Evolutionary conservation across 1,140 invertebrate species (phyloP).

Genomic region (Zaprionus ghesquierei): DNA sequence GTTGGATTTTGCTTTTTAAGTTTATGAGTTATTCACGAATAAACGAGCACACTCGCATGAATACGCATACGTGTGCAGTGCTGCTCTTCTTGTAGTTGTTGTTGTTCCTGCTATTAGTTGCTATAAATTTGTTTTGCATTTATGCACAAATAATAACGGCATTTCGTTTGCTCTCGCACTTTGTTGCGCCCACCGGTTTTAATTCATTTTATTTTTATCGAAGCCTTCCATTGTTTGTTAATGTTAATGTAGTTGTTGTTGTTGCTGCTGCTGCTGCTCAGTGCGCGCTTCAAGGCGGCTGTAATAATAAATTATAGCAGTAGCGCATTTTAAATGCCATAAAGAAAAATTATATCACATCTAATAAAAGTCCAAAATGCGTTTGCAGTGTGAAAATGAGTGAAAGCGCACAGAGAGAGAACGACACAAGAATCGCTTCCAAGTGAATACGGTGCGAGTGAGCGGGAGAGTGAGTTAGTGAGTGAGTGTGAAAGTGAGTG

Average conservation of each 20-base stretch:
- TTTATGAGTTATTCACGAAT: neutral
- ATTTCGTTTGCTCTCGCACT: neutral
- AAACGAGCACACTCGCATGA: neutral
- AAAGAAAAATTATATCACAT: slow-evolving; percentile 32
- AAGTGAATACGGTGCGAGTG: slow-evolving; percentile 27
- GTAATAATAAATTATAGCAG: slow-evolving; percentile 60
- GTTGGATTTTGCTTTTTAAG: neutral
- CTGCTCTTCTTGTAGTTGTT: neutral
- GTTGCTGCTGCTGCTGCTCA: neutral
- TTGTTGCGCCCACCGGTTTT: neutral
- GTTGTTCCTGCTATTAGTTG: neutral
- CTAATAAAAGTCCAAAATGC: slow-evolving; percentile 51
- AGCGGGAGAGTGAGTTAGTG: slow-evolving; percentile 14
- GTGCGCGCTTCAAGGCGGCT: slow-evolving; percentile 56
- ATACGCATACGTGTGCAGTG: neutral
- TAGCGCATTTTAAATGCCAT: slow-evolving; percentile 47
- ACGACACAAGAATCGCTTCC: neutral
- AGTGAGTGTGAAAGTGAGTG: neutral
- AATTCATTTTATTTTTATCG: slow-evolving; percentile 35
- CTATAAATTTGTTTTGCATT: neutral
- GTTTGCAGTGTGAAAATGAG: slow-evolving; percentile 51
- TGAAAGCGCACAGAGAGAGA: slow-evolving; percentile 26
- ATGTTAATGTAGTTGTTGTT: neutral
- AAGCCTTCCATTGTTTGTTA: too few relatives aligned
- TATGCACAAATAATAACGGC: slow-evolving; percentile 1